Conservation (phyloP, 2,888 invertebrate species). For the Eledona agricola region DNA sequence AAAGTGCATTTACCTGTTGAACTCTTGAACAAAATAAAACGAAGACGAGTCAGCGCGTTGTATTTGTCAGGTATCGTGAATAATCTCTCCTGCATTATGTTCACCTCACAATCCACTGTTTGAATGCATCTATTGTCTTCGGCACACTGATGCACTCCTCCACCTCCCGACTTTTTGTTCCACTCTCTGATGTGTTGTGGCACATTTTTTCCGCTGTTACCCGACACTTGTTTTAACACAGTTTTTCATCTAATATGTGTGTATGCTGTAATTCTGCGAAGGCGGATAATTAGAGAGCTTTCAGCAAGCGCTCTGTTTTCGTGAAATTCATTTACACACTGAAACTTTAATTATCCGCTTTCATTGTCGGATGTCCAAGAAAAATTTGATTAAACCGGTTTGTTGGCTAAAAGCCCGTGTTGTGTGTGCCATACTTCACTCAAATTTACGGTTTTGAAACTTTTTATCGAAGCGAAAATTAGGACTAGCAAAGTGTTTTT, state of each 20-base stretch:
- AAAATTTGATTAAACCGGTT: conserved; percentile 16
- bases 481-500: too few species aligned
- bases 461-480: too few species aligned
- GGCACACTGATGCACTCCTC: conserved; percentile 31
- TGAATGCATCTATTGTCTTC: conserved; percentile 29
- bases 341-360: conserved; percentile 22
- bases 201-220: conserved; percentile 15
- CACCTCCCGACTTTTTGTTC: conserved; percentile 12
- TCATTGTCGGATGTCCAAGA: conserved; percentile 24
- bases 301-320: neutral
- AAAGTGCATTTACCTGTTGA: conserved; percentile 19
- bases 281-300: conserved; percentile 17
- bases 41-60: conserved; percentile 15
- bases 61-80: conserved; percentile 31
- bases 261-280: conserved; percentile 7
- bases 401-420: conserved; percentile 7
- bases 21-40: conserved; percentile 22
- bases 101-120: conserved; percentile 24
- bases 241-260: conserved; percentile 17
- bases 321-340: conserved; percentile 13
- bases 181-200: conserved; percentile 21
- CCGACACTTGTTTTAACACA: conserved; percentile 10
- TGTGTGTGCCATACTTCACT: too few species aligned
- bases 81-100: conserved; percentile 32
- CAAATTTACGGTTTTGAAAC: too few species aligned